These are phyloP conservation scores for Anser brachyrhynchus DNA, from an alignment of 2,113 vertebrate species.

Conservation along the genomic window DNA sequence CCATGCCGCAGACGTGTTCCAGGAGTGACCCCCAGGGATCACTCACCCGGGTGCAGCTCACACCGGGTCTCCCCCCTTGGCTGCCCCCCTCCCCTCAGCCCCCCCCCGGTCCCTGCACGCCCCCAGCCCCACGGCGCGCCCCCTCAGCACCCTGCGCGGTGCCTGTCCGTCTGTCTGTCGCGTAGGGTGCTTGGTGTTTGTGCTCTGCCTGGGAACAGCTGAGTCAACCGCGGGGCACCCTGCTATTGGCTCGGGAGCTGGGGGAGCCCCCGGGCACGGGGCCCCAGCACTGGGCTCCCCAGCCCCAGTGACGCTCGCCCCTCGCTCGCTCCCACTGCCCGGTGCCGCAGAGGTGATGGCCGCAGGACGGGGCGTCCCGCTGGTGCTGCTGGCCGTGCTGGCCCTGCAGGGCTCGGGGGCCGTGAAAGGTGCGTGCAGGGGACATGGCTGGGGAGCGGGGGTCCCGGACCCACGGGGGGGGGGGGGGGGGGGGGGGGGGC, in stretches of 20 bases:
- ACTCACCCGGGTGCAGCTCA: fast-evolving
- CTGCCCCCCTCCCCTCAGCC: background rate
- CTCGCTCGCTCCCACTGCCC: background rate
- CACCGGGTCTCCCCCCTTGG: background rate
- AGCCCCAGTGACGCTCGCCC: background rate
- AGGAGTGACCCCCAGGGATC: background rate
- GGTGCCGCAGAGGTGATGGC: background rate
- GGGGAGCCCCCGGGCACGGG: background rate
- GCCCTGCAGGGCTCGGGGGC: background rate
- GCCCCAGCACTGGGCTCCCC: background rate
- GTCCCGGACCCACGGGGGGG: too few species aligned
- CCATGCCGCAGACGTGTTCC: background rate
- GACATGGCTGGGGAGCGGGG: background rate
- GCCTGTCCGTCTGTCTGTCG: background rate
- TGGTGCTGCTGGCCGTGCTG: background rate
- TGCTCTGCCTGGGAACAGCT: background rate
- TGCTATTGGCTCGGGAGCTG: background rate
- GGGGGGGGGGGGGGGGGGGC: too few species aligned
- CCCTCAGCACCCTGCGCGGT: background rate
- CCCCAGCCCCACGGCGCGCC: too few species aligned
- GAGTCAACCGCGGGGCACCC: fast-evolving
- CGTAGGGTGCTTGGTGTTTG: background rate
- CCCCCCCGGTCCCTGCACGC: background rate
- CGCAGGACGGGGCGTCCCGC: background rate
- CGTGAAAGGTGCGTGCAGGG: background rate